These are phyloP conservation scores for Mongoloraphidia duomilia DNA, from an alignment of 2,888 invertebrate species.

Conservation along the genomic window DNA sequence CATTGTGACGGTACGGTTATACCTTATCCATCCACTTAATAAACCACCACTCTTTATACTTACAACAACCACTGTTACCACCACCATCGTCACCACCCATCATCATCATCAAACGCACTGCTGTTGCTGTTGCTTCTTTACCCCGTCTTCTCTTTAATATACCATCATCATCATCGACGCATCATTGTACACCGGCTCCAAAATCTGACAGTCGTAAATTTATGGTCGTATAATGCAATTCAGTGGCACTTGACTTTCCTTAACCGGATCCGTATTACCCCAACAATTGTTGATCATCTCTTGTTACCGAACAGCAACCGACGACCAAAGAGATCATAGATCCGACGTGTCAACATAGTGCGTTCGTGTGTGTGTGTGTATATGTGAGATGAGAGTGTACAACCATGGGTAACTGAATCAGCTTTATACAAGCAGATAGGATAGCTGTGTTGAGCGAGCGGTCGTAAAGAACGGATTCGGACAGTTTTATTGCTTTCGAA, in stretches of 20 bases:
- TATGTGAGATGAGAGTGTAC: constrained; percentile 1
- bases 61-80: not conserved
- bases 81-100: not conserved
- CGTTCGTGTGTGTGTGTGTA: not conserved
- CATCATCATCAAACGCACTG: not conserved
- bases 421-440: not conserved
- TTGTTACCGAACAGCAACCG: too few species aligned
- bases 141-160: not conserved
- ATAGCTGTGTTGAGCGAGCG: constrained; percentile 23
- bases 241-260: constrained; percentile 20
- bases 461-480: constrained; percentile 32
- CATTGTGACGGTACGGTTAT: constrained; percentile 5
- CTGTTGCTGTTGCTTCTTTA: constrained; percentile 1
- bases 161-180: constrained; percentile 1
- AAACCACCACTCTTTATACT: not conserved
- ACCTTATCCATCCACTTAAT: not conserved
- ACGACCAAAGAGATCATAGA: too few species aligned
- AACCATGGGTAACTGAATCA: not conserved
- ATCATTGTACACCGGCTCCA: too few species aligned
- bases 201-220: too few species aligned
- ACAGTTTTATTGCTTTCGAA: constrained; percentile 34
- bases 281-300: too few species aligned
- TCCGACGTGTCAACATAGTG: too few species aligned
- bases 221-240: constrained; percentile 16
- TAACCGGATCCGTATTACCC: too few species aligned